phyloP scores from a whole-genome alignment of 1,140 invertebrate genomes.

The Acromyrmex charruanus region DNA sequence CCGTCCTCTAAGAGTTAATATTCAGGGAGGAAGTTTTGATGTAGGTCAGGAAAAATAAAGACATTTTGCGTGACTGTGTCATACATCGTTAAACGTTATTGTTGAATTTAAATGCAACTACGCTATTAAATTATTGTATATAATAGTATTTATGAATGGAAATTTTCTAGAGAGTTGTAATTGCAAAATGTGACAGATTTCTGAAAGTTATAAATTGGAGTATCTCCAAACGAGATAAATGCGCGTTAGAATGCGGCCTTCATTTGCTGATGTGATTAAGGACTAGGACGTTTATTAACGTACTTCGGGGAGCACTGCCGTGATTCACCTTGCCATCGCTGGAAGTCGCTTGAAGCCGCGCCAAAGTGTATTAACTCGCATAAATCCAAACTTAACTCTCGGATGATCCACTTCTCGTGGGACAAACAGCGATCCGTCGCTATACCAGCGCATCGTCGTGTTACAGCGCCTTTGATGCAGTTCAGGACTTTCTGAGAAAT shows the following conservation, averaged over 20 bases:
- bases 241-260: slow-evolving; percentile 53
- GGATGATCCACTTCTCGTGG: slow-evolving; percentile 61
- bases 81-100: neutral
- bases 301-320: slow-evolving; percentile 42
- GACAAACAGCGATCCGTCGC: slow-evolving; percentile 56
- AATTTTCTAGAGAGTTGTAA: slow-evolving; percentile 1
- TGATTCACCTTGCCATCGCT: slow-evolving; percentile 53
- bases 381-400: slow-evolving; percentile 61
- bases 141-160: neutral
- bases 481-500: slow-evolving; percentile 9
- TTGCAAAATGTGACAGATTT: slow-evolving; percentile 19
- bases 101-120: slow-evolving; percentile 13
- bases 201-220: slow-evolving; percentile 54
- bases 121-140: neutral
- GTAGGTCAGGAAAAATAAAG: neutral
- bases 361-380: slow-evolving; percentile 64
- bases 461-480: neutral
- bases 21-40: neutral
- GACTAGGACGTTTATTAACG: slow-evolving; percentile 64
- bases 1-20: neutral
- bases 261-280: slow-evolving; percentile 61
- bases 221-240: slow-evolving; percentile 62
- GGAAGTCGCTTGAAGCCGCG: slow-evolving; percentile 63
- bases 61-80: neutral
- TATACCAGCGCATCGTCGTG: slow-evolving; percentile 13